These are phyloP conservation scores for Hypotaenidia philippensis DNA, from an alignment of 2,797 vertebrate genomes.

Conservation along the genomic window DNA sequence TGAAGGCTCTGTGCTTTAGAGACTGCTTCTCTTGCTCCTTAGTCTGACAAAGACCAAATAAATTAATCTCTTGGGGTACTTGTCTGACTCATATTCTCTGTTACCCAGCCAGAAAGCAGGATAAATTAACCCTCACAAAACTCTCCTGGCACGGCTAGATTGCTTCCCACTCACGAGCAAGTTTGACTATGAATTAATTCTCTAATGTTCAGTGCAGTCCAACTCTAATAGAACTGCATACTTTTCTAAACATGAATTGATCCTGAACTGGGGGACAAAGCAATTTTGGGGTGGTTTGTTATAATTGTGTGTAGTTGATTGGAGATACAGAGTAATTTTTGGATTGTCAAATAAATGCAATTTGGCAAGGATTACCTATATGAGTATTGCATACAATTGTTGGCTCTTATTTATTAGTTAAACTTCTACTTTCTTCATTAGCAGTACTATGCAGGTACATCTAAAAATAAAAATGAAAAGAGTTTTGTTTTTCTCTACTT, in stretches of 20 bases:
- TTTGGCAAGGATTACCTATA: neutral
- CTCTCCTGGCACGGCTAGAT: neutral
- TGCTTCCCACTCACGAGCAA: neutral
- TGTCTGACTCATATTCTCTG: neutral
- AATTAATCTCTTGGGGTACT: neutral
- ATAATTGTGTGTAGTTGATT: neutral
- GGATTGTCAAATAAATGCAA: neutral
- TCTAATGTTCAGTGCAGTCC: neutral
- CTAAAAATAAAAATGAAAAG: conserved; percentile 65
- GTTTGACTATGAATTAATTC: neutral
- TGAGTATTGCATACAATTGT: neutral
- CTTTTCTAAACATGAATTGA: neutral
- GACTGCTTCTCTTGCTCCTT: neutral
- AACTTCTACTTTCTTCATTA: conserved; percentile 25
- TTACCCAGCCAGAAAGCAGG: neutral
- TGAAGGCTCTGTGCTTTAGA: neutral
- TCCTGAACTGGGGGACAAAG: neutral
- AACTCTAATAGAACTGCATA: neutral
- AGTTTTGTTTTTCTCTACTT: conserved; percentile 48
- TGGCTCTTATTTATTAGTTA: neutral
- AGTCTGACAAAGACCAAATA: neutral
- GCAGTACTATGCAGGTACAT: neutral
- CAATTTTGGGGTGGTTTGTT: fast-evolving
- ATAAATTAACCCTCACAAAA: neutral
- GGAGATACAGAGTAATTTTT: neutral